Evolutionary conservation across 2,113 vertebrate species (phyloP), one percentile per base, ranked within the genome.

Genomic region (Lates calcarifer): DNA sequence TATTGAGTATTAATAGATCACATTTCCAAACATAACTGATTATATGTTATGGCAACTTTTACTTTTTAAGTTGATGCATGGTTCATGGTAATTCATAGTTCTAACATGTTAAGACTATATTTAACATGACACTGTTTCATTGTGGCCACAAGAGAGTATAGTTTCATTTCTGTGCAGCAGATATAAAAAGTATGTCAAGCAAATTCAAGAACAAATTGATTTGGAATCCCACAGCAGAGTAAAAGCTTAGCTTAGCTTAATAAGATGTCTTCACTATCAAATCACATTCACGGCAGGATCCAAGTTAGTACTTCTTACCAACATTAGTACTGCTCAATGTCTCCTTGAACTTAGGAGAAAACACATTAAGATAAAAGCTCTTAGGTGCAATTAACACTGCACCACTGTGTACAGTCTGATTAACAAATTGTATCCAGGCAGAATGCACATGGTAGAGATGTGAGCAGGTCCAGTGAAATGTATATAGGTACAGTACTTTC

Each of bases 281-380:
- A 91, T 90, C 75, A 76, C 79, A 68, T 76, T 92, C 85, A 85
- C 90, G 88, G 82, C 86, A 85, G 91, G 83, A 79, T 77, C 73
- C 58, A 14, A 64, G 70, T 80, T 39, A 73, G 85, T 71, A 26
- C 85, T 71, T 81, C 74, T 76, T 35, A 39, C 66, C 45, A 55
- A 63, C 68, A 64, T 69, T 33, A 79, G 69, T 45, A 37, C 64
- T 66, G 41, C 47, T 64, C n/a, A 78, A 37, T 57, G 72, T 79
- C 62, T 81, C 64, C 41, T 24, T 45, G 70, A 84, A 62, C 60
- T 87, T 70, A 49, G 69, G 47, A 77, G 73, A 86, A 83, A 90
- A 78, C 84, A 62, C 74, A 74, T 79, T 69, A 67, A 51, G 76
- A 82, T 85, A 81, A 87, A 81, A 88, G 77, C 76, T 77, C 74